These are phyloP conservation scores for Ophion obscuratus DNA, from an alignment of 2,888 invertebrate genomes.

Conservation along the genomic window DNA sequence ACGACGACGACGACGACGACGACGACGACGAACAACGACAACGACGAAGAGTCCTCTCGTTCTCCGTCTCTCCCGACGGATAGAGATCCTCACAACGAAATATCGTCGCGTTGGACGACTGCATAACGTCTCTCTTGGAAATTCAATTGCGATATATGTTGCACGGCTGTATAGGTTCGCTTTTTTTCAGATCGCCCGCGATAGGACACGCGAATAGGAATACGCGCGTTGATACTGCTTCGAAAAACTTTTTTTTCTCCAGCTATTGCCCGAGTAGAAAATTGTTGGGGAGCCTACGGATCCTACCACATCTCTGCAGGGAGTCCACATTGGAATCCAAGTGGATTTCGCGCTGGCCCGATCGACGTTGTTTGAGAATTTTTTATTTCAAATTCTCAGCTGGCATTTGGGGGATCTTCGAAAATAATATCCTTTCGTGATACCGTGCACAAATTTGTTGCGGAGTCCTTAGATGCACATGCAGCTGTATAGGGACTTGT, in stretches of 20 bases:
- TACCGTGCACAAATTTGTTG: too few species aligned
- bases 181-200: slow-evolving; percentile 21
- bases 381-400: too few species aligned
- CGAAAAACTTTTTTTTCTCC: background rate
- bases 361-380: too few species aligned
- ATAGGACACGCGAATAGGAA: slow-evolving; percentile 39
- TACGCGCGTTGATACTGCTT: slow-evolving; percentile 7
- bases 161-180: slow-evolving; percentile 1
- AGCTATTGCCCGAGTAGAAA: background rate
- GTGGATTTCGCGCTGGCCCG: too few species aligned
- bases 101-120: slow-evolving; percentile 62
- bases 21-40: slow-evolving; percentile 34
- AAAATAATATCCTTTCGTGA: too few species aligned
- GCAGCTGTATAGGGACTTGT: too few species aligned
- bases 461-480: too few species aligned
- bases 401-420: too few species aligned
- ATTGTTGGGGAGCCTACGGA: too few species aligned
- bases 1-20: slow-evolving; percentile 65
- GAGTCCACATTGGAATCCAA: too few species aligned
- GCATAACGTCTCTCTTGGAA: slow-evolving; percentile 62
- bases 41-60: slow-evolving; percentile 32
- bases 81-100: slow-evolving; percentile 64
- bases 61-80: slow-evolving; percentile 42
- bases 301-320: too few species aligned
- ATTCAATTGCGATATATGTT: slow-evolving; percentile 64